Conservation (phyloP, 2,797 vertebrate genomes). For the Rhynchonycteris naso region DNA sequence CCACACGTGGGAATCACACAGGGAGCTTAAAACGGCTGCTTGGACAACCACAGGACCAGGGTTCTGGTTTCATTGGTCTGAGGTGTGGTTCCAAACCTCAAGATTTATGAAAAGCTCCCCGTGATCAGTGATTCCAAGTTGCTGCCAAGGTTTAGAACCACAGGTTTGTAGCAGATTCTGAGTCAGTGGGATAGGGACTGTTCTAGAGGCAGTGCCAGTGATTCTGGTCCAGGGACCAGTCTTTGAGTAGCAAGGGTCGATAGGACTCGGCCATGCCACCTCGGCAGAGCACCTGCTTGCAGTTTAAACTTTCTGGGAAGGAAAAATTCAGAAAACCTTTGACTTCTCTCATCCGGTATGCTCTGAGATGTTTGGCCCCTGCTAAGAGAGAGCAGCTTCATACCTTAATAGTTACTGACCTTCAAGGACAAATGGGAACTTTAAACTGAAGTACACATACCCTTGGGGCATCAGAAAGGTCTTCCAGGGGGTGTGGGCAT, state of each 20-base stretch:
- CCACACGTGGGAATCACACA: accelerated
- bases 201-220: too few species aligned
- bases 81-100: background rate
- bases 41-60: too few species aligned
- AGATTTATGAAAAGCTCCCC: background rate
- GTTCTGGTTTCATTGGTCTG: background rate
- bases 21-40: background rate
- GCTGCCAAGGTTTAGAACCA: background rate
- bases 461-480: background rate
- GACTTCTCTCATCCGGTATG: background rate
- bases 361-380: background rate
- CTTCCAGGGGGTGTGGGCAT: background rate
- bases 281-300: background rate
- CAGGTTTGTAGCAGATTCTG: background rate
- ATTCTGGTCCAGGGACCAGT: background rate
- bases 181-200: background rate
- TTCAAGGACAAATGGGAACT: background rate
- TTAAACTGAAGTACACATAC: background rate
- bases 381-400: background rate
- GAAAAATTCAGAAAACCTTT: background rate
- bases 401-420: background rate
- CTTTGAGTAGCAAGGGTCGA: background rate
- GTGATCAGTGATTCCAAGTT: background rate
- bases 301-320: background rate
- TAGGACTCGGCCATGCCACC: background rate